Evolutionary conservation across 2,113 vertebrate species (phyloP).

Genomic region (Hypocryptadius cinnamomeus): DNA sequence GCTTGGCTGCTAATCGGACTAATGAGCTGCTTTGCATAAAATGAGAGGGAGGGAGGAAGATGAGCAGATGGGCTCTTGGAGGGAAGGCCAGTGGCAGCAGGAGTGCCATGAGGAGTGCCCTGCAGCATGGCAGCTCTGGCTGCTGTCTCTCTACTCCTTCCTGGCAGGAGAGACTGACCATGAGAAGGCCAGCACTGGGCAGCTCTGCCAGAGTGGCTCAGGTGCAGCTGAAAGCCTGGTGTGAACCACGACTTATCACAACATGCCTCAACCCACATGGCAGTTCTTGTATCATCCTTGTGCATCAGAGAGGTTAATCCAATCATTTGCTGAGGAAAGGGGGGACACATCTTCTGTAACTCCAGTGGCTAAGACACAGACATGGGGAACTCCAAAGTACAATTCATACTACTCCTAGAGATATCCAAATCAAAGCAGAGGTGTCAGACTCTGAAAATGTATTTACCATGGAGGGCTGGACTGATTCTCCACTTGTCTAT

Average conservation of each 20-base stretch:
- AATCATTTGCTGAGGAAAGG: neutral
- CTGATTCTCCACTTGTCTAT: neutral
- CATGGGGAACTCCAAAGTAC: neutral
- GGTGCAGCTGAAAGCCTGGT: neutral
- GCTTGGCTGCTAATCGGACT: neutral
- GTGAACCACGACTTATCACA: neutral
- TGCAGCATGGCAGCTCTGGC: neutral
- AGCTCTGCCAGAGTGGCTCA: neutral
- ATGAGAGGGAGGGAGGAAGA: neutral
- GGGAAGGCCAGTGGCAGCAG: neutral
- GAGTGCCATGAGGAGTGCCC: neutral
- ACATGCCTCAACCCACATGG: neutral
- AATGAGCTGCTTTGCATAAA: constrained; percentile 21
- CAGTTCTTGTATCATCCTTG: neutral
- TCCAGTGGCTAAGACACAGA: neutral
- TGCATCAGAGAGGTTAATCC: neutral
- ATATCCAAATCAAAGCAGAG: neutral
- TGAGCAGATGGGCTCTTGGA: neutral
- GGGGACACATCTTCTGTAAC: neutral
- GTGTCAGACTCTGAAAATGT: neutral
- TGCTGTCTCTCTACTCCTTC: neutral
- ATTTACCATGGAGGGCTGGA: neutral
- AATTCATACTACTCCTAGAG: neutral
- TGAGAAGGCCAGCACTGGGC: neutral
- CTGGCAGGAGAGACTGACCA: neutral